Base-by-base conservation (phyloP, 1,140 invertebrate genomes). In the Aleiodes sp. region DNA sequence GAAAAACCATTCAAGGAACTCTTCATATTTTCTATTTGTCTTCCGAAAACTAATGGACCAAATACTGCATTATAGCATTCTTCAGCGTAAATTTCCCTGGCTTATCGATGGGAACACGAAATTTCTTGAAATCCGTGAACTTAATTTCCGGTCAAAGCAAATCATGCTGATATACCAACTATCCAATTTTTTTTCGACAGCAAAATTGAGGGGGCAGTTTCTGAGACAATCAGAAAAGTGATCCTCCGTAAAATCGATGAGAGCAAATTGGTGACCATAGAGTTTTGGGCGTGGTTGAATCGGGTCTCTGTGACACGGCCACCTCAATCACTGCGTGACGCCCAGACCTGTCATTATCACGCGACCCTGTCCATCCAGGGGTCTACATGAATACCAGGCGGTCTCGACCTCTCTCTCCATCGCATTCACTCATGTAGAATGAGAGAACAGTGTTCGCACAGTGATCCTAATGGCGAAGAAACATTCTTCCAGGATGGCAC, bases 341-440 rank as follows among this genome's bases (percentile, higher is more conserved):
- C 82, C 78, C 73, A 78, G 75, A 80, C 80, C 84, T 84, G 81
- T 84, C 83, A 84, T 84, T 85, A 86, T 85, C 84, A 85, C 84
- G 78, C 83, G 79, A 83, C 79, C 79, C 78, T 72, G 77, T 80
- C 77, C 72, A 75, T 71, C 74, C 33, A 24, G 60, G 31, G 57
- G 29, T 63, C 60, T 69, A 69, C 67, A 69, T 69, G 67, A 79
- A 79, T 76, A 77, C 74, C 76, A 63, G 68, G 71, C 66, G 65
- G 70, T 75, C 68, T 68, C 57, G 39, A 56, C 46, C 57, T 21
- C 52, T 19, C 28, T 28, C 14, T 31, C 56, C 9, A 19, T 10
- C 28, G 21, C 28, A 24, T 39, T 21, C 24, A 28, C 33, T 28
- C 28, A 26, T 59, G 12, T n/a, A 10, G 26, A 6, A 26, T n/a